Conservation (phyloP, 1,140 invertebrate genomes). For the Lanistes nyassanus region DNA sequence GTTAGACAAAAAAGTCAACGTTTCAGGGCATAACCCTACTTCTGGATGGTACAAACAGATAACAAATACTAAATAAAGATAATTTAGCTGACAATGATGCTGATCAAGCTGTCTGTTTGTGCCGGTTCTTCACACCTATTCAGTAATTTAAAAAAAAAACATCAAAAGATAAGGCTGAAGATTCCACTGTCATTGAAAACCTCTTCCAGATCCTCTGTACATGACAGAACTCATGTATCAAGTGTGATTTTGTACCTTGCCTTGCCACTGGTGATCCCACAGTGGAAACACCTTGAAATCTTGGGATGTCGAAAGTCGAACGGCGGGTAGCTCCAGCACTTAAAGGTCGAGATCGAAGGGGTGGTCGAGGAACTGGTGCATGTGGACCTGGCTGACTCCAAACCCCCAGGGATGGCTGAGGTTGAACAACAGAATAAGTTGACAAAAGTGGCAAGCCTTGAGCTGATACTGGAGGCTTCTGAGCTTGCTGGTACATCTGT, state of each 20-base stretch:
- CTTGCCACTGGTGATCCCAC: slow-evolving; percentile 21
- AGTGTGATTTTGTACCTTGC: slow-evolving; percentile 15
- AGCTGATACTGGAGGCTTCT: not conserved
- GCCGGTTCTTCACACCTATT: no score
- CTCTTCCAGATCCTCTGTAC: no score
- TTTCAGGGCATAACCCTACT: no score
- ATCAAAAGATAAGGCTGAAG: no score
- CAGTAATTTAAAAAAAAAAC: no score
- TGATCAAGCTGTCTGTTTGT: no score
- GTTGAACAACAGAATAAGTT: slow-evolving; percentile 12
- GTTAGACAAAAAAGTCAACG: no score
- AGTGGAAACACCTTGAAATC: slow-evolving; percentile 10
- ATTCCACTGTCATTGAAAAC: no score
- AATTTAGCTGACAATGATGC: no score
- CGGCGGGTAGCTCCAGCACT: slow-evolving; percentile 55
- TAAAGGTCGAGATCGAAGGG: slow-evolving; percentile 56
- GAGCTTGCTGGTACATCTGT: slow-evolving; percentile 10
- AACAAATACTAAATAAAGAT: no score
- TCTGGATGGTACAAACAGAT: no score
- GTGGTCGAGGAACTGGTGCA: slow-evolving; percentile 48
- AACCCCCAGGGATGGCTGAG: slow-evolving; percentile 30
- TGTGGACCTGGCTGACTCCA: slow-evolving; percentile 43
- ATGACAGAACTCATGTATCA: no score
- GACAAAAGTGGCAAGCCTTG: not conserved
- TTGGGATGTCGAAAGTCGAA: slow-evolving; percentile 32